Base-by-base conservation (phyloP, 2,888 invertebrate genomes). In the Philaethria dido region DNA sequence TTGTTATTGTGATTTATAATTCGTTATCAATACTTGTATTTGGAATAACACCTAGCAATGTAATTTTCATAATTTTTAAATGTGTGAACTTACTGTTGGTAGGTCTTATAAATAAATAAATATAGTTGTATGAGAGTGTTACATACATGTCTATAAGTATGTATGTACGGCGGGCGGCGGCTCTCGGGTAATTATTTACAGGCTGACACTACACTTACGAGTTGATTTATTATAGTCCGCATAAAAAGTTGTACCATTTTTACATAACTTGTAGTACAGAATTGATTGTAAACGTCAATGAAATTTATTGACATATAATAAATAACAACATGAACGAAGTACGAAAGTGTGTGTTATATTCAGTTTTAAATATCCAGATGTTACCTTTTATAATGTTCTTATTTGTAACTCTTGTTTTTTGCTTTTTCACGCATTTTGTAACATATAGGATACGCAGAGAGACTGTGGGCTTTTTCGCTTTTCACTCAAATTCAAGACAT, bases 141-240 rank as follows among this genome's bases (percentile, higher is more conserved):
- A n/a, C n/a, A n/a, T n/a, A n/a, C n/a, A n/a, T n/a, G n/a, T n/a
- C n/a, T n/a, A n/a, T n/a, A n/a, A n/a, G n/a, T n/a, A n/a, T n/a
- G n/a, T n/a, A n/a, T n/a, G n/a, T n/a, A 29, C 18, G 54, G 18
- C 18, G 2, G 29, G 16, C 14, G 13, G 50, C 22, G n/a, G 29
- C n/a, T 25, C 52, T 16, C 52, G 13, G 4, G 13, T 36, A 20
- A 54, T 36, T 54, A 54, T 54, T 54, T 54, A 54, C 54, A 54
- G 16, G 33, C 33, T 33, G 54, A 36, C 22, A 14, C 48, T 48
- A 48, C 48, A 48, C 48, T 48, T 48, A 48, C 22, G 22, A 22
- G 25, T 48, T 25, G 48, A 25, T 50, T 25, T 50, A 50, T 25
- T n/a, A 0, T 22, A n/a, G 48, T 48, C 22, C 22, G 22, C 14